Base-by-base conservation (phyloP, 2,113 vertebrate species). In the Tachuris rubrigastra region DNA sequence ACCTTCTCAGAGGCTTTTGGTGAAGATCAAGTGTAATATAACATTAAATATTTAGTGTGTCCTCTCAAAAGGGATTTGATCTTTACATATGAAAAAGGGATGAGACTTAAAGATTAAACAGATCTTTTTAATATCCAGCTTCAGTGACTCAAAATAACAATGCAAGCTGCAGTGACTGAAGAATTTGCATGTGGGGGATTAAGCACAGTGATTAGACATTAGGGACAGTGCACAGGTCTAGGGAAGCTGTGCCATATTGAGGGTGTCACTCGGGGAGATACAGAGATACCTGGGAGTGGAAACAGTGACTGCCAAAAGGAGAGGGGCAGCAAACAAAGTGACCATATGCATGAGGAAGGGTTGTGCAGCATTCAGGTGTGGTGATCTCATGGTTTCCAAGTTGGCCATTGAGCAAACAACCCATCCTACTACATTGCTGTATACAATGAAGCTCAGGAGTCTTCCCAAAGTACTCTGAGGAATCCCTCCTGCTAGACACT, bases 1-100 rank as follows among this genome's bases (percentile, higher is more conserved):
- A 85, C 75, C 44, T 83, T 83, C 68, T 90, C 2, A 6, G 79
- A 92, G 39, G 42, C 59, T 88, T 94, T 52, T 74, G 66, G 37
- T 69, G 39, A 87, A 87, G 89, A 91, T 83, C 85, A 83, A 94
- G 46, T 56, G 14, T 77, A 94, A 52, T 77, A 47, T 56, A 91
- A 67, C 63, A 80, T 90, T 88, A 93, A 96, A 94, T 95, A 93
- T 94, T 95, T 88, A 93, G 9, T 19, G 21, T 41, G 50, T 63
- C 42, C 33, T 93, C 85, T 91, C 94, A 92, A 59, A 92, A 92
- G 86, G 89, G 86, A 93, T 95, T 95, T 92, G 68, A 46, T 90
- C 86, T 95, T 96, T 95, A 74, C 82, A 91, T 83, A 93, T 41
- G 67, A 76, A 92, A 95, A 91, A 85, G 25, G 69, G 23, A 79